Evolutionary conservation across 35 echinoderm and acorn worm genomes (phyloP).

Genomic region (Patiria miniata): DNA sequence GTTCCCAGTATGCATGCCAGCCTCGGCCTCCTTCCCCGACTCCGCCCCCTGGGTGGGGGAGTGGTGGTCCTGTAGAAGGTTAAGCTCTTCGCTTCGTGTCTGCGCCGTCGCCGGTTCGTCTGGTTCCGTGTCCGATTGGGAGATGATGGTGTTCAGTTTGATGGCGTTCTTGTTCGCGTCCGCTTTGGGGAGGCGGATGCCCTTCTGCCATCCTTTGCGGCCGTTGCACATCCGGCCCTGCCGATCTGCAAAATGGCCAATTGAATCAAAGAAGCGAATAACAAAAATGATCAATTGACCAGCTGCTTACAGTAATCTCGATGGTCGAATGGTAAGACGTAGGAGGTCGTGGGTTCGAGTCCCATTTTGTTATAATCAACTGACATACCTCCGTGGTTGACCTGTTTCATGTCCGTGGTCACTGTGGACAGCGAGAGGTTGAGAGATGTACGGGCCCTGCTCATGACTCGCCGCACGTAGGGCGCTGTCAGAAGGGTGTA

Average conservation of each 20-base stretch:
- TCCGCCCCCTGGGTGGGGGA: too few relatives aligned
- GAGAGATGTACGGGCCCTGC: slow-evolving; percentile 34
- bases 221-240: neutral
- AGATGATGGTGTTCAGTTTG: slow-evolving; percentile 4
- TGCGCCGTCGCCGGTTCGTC: neutral
- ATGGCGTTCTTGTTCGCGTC: slow-evolving; percentile 34
- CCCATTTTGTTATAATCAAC: too few relatives aligned
- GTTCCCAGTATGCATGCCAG: too few relatives aligned
- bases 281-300: neutral
- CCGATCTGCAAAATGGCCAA: neutral
- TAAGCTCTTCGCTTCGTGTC: neutral
- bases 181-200: neutral
- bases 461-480: slow-evolving; percentile 68
- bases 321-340: neutral
- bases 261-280: too few relatives aligned
- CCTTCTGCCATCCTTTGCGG: neutral
- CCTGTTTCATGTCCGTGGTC: slow-evolving; percentile 61
- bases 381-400: neutral
- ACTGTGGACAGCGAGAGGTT: slow-evolving; percentile 19
- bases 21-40: too few relatives aligned
- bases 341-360: too few relatives aligned
- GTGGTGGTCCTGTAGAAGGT: neutral
- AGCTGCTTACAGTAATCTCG: neutral
- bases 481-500: slow-evolving; percentile 87
- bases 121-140: neutral